Percentiles rank a stretch among this genome's conserved stretches.
These are phyloP conservation scores for Anthrax anthrax DNA, from an alignment of 2,888 invertebrate genomes.

Conservation along the genomic window DNA sequence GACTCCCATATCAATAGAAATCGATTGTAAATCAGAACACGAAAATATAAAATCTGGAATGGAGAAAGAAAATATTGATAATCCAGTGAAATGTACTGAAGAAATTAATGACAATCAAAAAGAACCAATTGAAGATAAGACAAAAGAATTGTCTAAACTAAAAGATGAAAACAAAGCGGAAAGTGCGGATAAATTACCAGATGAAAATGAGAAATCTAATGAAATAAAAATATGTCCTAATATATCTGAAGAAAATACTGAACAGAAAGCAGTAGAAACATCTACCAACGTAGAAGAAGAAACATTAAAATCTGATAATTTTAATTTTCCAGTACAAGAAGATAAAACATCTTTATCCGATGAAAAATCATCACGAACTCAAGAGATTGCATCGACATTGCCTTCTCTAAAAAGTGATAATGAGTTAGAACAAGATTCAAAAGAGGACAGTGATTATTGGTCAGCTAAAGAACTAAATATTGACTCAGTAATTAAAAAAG, in stretches of 20 bases:
- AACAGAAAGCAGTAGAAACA: background rate
- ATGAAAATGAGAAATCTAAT: too few relatives aligned
- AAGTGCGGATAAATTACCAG: too few relatives aligned
- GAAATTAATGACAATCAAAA: background rate
- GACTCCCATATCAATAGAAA: background rate
- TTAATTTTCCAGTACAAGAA: too few relatives aligned
- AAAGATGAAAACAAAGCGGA: too few relatives aligned
- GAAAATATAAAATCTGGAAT: background rate
- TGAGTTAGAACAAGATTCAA: constrained; percentile 39
- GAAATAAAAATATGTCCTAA: background rate
- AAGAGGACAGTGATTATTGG: constrained; percentile 64
- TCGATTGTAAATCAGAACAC: background rate
- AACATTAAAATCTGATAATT: background rate
- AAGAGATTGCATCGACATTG: constrained; percentile 28
- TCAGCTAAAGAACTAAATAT: constrained; percentile 65
- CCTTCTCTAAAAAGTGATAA: constrained; percentile 24
- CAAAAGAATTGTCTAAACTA: background rate
- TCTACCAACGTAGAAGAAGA: background rate
- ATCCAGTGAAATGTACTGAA: constrained; percentile 6
- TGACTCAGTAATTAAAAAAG: constrained; percentile 68
- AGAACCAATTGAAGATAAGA: background rate
- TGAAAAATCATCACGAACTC: constrained; percentile 21
- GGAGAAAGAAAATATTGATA: background rate
- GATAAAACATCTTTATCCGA: background rate
- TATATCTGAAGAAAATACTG: constrained; percentile 4